phyloP scores from a whole-genome alignment of 2,113 vertebrate species.

The Zingel zingel region DNA sequence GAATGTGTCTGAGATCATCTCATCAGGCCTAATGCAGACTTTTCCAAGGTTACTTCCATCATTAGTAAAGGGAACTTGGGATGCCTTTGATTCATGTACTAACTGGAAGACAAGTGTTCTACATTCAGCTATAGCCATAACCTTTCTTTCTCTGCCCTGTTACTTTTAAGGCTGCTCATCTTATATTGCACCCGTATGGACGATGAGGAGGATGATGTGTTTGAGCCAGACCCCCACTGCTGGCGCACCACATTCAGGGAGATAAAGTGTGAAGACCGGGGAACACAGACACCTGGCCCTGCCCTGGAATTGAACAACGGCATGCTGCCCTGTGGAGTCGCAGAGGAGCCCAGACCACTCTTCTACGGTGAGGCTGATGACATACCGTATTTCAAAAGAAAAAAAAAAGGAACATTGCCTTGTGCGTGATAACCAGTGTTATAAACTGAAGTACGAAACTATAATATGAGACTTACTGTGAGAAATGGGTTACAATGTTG shows the following conservation, averaged over 20 bases:
- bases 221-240: slow-evolving; percentile 71
- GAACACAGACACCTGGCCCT: slow-evolving; percentile 82
- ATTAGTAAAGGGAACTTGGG: slow-evolving; percentile 7
- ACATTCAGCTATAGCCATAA: not conserved
- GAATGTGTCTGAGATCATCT: slow-evolving; percentile 65
- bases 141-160: not conserved
- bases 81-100: slow-evolving; percentile 11
- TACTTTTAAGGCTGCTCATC: slow-evolving; percentile 63
- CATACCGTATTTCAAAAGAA: slow-evolving; percentile 33
- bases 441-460: slow-evolving; percentile 54
- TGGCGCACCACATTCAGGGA: slow-evolving; percentile 78
- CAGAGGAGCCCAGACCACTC: slow-evolving; percentile 82
- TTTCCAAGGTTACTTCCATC: slow-evolving; percentile 39
- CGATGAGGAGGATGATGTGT: slow-evolving; percentile 88
- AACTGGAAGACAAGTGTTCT: not conserved
- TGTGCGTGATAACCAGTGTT: slow-evolving; percentile 57
- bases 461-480: slow-evolving; percentile 45
- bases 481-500: slow-evolving; percentile 52
- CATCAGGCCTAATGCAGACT: slow-evolving; percentile 42
- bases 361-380: slow-evolving; percentile 82
- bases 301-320: slow-evolving; percentile 72
- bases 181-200: slow-evolving; percentile 81
- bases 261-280: slow-evolving; percentile 84
- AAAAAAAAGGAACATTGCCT: slow-evolving; percentile 51
- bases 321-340: slow-evolving; percentile 84